Percentiles rank a stretch among this genome's conserved stretches.
Evolutionary conservation across 2,113 vertebrate genomes (phyloP).

Genomic region (Anser brachyrhynchus): DNA sequence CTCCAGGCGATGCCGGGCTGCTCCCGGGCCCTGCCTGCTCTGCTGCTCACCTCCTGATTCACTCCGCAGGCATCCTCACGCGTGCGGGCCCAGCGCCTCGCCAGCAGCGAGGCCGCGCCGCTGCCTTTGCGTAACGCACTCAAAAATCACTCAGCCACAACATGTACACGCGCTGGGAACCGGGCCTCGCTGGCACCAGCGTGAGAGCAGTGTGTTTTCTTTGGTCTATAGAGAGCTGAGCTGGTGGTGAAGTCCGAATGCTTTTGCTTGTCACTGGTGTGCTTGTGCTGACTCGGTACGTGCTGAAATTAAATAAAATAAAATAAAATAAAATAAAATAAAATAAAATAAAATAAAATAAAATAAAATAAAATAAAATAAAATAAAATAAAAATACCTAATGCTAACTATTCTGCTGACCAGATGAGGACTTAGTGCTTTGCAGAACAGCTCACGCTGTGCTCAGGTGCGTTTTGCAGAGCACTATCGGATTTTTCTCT

Average conservation of each 20-base stretch:
- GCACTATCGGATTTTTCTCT: not conserved
- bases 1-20: accelerated
- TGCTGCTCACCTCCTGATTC: not conserved
- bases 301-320: not conserved
- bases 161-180: not conserved
- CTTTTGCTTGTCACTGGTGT: not conserved
- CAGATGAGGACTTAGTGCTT: not conserved
- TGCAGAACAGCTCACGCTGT: not conserved
- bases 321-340: no score
- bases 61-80: not conserved
- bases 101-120: accelerated
- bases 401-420: not conserved
- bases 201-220: slow-evolving; percentile 40
- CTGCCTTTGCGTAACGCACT: slow-evolving; percentile 14
- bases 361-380: no score
- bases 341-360: no score
- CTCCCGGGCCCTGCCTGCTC: not conserved
- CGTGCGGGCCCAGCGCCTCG: not conserved
- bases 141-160: slow-evolving; percentile 19
- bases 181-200: not conserved
- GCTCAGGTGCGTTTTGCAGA: not conserved
- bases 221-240: not conserved
- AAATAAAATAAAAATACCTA: not conserved
- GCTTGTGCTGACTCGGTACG: slow-evolving; percentile 40
- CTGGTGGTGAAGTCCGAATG: not conserved